A percentile compares a stretch with the other conserved stretches of the same genome.
Conservation (phyloP, 2,797 vertebrate genomes). For the Cephalopachus bancanus region DNA sequence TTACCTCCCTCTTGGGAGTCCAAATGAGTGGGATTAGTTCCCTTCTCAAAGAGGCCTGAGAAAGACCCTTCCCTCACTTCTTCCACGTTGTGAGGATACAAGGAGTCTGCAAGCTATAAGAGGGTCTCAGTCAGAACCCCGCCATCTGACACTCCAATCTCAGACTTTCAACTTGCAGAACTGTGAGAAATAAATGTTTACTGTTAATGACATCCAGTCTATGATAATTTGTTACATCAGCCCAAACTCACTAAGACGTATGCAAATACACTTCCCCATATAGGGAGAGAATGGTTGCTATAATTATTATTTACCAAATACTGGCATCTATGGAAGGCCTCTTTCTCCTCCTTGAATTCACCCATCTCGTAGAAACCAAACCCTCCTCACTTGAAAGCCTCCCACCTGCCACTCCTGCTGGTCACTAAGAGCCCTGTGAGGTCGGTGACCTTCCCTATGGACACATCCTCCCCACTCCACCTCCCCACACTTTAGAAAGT, state of each 20-base stretch:
- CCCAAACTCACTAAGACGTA: neutral
- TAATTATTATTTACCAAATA: neutral
- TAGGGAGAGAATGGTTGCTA: neutral
- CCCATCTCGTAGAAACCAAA: neutral
- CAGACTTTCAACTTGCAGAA: neutral
- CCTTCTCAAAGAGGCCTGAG: neutral
- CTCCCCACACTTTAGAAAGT: neutral
- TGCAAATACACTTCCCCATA: neutral
- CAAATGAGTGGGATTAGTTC: neutral
- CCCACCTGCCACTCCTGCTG: too few relatives aligned
- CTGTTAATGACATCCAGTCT: neutral
- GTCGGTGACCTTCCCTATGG: neutral
- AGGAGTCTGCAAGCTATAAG: neutral
- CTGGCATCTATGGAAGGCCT: neutral
- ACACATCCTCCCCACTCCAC: neutral
- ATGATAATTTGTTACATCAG: neutral
- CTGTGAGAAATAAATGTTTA: neutral
- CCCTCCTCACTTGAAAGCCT: neutral
- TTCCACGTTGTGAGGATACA: neutral
- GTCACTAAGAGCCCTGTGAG: neutral
- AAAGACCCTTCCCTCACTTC: neutral
- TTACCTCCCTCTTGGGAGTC: neutral
- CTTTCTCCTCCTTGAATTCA: neutral
- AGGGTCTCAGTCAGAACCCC: neutral
- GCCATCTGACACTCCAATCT: neutral